phyloP scores from a whole-genome alignment of 2,888 invertebrate genomes.

The Limnephilus marmoratus region DNA sequence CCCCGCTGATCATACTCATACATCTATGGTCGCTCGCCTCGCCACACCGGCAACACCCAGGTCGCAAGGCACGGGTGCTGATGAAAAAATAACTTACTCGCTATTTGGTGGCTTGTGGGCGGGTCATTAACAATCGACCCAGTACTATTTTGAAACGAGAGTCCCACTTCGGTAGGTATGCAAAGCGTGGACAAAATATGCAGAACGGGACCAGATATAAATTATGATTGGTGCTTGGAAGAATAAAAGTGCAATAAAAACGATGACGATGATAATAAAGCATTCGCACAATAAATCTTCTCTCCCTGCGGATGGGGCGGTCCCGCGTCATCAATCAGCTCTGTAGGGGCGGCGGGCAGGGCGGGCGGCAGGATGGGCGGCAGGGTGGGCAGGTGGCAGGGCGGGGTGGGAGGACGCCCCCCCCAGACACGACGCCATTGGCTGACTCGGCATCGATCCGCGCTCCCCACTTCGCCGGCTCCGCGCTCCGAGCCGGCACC shows the following conservation, averaged over 20 bases:
- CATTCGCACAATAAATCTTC: constrained; percentile 51
- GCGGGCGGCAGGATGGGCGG: constrained; percentile 67
- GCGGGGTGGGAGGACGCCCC: constrained; percentile 70
- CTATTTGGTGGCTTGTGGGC: no score
- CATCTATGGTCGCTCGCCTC: no score
- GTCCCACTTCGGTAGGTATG: background rate
- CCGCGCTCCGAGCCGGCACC: background rate
- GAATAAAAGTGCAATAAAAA: constrained; percentile 26
- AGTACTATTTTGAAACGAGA: background rate
- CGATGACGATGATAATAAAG: constrained; percentile 50
- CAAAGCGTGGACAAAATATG: background rate
- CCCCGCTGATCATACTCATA: no score
- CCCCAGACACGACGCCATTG: constrained; percentile 72
- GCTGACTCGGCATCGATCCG: constrained; percentile 68
- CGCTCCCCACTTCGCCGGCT: constrained; percentile 34
- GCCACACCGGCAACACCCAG: no score
- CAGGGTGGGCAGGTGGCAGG: constrained; percentile 71
- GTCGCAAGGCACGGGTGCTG: no score
- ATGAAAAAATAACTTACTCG: no score
- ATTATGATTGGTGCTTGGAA: background rate
- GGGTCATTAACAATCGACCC: no score
- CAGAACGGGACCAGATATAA: background rate
- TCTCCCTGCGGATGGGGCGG: constrained; percentile 69
- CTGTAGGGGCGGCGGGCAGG: constrained; percentile 68
- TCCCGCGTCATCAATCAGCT: constrained; percentile 70